Conservation (phyloP, 2,113 vertebrate species). For the Cyprinodon tularosa region DNA sequence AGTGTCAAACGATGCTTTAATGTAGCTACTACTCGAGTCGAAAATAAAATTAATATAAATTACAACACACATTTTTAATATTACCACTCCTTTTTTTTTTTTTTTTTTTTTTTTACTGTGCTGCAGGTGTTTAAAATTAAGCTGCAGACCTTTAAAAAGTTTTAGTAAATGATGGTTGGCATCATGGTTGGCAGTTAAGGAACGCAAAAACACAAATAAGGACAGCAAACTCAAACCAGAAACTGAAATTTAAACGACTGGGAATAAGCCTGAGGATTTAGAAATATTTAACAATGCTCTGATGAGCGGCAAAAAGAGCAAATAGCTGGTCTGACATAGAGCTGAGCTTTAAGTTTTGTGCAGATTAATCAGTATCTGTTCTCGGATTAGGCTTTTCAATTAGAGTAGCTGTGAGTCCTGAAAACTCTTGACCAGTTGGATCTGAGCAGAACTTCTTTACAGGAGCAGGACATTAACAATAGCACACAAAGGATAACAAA, state of each 20-base stretch:
- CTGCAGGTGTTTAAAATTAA: not conserved
- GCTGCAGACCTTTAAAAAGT: not conserved
- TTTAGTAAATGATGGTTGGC: not conserved
- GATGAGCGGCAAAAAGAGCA: too few species aligned
- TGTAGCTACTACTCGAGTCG: not conserved
- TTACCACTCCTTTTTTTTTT: too few species aligned
- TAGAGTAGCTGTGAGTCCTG: not conserved
- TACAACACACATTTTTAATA: too few species aligned
- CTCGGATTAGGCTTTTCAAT: not conserved
- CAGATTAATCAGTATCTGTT: not conserved
- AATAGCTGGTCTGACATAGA: not conserved
- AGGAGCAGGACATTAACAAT: not conserved
- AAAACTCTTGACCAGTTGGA: not conserved
- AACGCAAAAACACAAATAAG: not conserved
- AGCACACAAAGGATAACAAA: not conserved
- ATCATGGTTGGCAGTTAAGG: not conserved
- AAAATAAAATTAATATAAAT: not conserved
- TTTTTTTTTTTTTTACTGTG: not conserved
- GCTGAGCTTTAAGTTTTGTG: not conserved
- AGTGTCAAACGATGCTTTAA: constrained; percentile 7
- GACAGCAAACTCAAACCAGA: not conserved
- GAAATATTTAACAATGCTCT: too few species aligned
- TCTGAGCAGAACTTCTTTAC: not conserved
- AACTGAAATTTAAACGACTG: too few species aligned
- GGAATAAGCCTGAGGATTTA: too few species aligned